Conservation (phyloP, 1,140 invertebrate species). For the Cardiocondyla obscurior region DNA sequence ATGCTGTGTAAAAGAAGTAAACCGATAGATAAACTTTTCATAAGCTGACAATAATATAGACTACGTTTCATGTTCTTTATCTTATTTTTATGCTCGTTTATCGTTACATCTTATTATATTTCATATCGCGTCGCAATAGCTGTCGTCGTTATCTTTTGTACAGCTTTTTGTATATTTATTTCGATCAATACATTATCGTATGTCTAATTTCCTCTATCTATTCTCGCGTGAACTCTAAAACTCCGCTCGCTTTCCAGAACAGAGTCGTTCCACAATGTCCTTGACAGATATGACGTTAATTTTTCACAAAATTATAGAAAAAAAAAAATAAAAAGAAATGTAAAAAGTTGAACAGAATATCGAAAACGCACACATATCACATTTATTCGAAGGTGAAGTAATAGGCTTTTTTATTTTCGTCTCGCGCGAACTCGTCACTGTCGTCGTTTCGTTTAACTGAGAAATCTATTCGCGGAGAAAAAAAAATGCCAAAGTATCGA, state of each 20-base stretch:
- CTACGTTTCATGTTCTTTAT: neutral
- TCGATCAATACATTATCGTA: neutral
- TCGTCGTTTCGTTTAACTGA: neutral
- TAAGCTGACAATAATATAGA: neutral
- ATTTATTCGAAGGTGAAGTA: neutral
- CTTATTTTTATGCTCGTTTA: neutral
- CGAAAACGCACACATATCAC: neutral
- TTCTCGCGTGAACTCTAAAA: neutral
- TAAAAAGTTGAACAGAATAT: neutral
- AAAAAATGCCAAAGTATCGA: neutral
- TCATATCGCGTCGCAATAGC: neutral
- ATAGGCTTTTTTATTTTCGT: neutral
- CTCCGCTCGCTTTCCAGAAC: neutral
- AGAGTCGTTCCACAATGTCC: neutral
- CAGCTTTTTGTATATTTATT: neutral
- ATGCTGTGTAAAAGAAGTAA: neutral
- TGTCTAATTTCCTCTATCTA: neutral
- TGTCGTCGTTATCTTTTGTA: neutral
- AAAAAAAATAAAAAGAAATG: too few species aligned
- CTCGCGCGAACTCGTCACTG: neutral
- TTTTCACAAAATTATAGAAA: neutral
- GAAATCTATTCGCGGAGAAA: neutral
- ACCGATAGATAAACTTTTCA: neutral
- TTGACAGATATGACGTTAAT: slow-evolving; percentile 1
- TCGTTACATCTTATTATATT: neutral